phyloP scores from a whole-genome alignment of 2,113 vertebrate genomes.

The Martes martes region DNA sequence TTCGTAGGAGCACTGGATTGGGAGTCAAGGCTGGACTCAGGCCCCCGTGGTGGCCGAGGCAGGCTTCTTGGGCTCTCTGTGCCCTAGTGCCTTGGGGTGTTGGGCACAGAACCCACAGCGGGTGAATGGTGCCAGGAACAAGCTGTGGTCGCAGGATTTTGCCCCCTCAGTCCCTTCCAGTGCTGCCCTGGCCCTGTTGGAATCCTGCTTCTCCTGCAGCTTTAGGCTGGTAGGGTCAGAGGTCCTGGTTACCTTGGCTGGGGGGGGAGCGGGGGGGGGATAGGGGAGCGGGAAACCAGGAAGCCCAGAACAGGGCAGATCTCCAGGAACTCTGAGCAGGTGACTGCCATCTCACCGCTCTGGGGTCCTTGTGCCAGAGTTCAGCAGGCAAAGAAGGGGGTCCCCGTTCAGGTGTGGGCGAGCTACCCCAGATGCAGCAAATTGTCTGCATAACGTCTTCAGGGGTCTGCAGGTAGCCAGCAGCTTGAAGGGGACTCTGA shows the following conservation, averaged over 20 bases:
- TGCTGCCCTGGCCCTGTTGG: neutral
- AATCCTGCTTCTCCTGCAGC: neutral
- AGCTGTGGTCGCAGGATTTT: neutral
- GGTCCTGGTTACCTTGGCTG: neutral
- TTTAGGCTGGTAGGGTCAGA: neutral
- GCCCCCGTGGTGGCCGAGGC: neutral
- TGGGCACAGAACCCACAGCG: too few species aligned
- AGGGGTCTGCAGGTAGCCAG: neutral
- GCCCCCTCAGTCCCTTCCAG: neutral
- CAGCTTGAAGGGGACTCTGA: neutral
- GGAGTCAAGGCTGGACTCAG: neutral
- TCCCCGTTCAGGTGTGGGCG: accelerated
- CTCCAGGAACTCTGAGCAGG: neutral
- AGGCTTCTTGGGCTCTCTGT: neutral
- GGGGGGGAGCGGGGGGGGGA: too few species aligned
- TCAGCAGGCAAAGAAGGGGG: neutral
- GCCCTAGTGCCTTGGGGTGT: neutral
- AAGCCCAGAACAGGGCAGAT: accelerated
- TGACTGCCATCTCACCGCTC: neutral
- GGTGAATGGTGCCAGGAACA: neutral
- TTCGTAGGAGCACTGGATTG: neutral
- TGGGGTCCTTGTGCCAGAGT: neutral
- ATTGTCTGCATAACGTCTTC: neutral
- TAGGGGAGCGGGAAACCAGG: neutral
- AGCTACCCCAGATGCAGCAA: neutral